phyloP scores from a whole-genome alignment of 2,797 vertebrate genomes.

The Chelonia mydas region DNA sequence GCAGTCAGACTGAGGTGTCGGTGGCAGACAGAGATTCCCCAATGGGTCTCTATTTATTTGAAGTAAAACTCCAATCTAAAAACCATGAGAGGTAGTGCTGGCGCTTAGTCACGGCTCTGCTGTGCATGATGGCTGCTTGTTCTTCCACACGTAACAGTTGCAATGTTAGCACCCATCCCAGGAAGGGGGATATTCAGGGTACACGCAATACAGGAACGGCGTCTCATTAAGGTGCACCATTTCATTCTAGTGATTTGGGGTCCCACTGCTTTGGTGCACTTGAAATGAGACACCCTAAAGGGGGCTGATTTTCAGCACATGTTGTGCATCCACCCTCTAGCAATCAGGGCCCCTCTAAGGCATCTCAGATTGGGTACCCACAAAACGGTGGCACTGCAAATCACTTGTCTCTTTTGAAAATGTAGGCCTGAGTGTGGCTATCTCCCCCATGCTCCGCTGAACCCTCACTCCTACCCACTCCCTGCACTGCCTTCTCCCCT shows the following conservation, averaged over 20 bases:
- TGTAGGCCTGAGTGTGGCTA: neutral
- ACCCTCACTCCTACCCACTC: neutral
- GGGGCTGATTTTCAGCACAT: neutral
- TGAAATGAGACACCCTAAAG: neutral
- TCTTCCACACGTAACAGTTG: rapidly evolving
- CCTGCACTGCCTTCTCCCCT: neutral
- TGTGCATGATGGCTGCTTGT: rapidly evolving
- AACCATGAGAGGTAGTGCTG: rapidly evolving
- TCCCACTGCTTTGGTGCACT: rapidly evolving
- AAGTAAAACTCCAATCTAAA: neutral
- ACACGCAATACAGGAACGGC: rapidly evolving
- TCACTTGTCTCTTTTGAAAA: neutral
- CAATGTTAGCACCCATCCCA: neutral
- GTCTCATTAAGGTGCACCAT: rapidly evolving
- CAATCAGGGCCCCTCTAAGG: neutral
- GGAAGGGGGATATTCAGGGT: neutral
- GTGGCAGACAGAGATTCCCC: neutral
- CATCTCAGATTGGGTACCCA: neutral
- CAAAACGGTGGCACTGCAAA: neutral
- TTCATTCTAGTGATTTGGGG: rapidly evolving
- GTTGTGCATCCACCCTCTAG: neutral
- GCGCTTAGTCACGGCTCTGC: neutral
- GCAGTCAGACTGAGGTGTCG: neutral
- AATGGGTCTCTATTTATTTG: rapidly evolving
- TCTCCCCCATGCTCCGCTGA: rapidly evolving